Evolutionary conservation across 2,797 vertebrate genomes (phyloP).

Genomic region (Mycteria americana): DNA sequence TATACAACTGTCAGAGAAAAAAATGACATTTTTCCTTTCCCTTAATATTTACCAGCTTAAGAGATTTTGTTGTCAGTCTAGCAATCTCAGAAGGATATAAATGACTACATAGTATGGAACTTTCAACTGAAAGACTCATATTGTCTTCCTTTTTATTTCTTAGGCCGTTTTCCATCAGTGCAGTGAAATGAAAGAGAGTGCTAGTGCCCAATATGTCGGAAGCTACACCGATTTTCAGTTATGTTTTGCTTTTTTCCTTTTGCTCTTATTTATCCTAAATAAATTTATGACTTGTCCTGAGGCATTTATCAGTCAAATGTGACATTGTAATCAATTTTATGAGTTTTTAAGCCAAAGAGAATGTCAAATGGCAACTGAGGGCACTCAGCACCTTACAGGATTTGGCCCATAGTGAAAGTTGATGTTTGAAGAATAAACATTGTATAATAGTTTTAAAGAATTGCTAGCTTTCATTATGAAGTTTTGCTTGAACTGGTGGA

Average conservation of each 20-base stretch:
- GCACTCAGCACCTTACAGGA: neutral
- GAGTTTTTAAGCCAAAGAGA: neutral
- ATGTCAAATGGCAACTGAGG: neutral
- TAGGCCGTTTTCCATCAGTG: neutral
- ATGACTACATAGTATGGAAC: neutral
- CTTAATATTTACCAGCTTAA: conserved; percentile 49
- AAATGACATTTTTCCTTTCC: neutral
- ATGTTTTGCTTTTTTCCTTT: neutral
- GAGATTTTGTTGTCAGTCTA: conserved; percentile 27
- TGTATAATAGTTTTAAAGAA: neutral
- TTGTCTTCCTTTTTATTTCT: conserved; percentile 17
- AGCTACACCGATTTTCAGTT: neutral
- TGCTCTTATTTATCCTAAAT: neutral
- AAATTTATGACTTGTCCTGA: neutral
- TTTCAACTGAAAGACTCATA: neutral
- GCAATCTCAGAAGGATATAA: conserved; percentile 29
- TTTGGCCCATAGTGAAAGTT: neutral
- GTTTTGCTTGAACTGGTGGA: neutral
- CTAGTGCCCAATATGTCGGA: neutral
- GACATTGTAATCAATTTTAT: neutral
- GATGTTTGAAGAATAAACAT: neutral
- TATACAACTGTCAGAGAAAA: conserved; percentile 37
- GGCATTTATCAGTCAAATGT: neutral
- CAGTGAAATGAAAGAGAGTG: neutral
- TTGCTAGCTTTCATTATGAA: neutral